phyloP scores from a whole-genome alignment of 1,140 invertebrate genomes.

The Drosophila repleta region DNA sequence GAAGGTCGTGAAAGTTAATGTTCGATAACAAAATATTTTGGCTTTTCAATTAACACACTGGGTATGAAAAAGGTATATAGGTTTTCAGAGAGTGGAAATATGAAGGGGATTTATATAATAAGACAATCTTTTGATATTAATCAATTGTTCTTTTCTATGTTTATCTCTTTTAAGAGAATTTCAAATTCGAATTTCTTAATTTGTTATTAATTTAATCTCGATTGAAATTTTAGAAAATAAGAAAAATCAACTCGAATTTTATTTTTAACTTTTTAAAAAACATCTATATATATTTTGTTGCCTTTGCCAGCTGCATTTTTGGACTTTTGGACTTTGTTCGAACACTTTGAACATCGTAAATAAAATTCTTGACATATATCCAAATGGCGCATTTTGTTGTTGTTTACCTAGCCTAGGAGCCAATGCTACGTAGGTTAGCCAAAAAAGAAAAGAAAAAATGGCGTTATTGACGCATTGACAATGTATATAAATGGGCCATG shows the following conservation, averaged over 20 bases:
- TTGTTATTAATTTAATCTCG: neutral
- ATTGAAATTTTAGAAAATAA: neutral
- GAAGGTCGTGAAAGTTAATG: neutral
- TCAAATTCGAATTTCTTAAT: neutral
- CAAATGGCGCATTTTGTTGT: slow-evolving; percentile 51
- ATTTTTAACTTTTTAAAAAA: slow-evolving; percentile 22
- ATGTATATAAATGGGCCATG: slow-evolving; percentile 6
- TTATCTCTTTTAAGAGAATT: too few species aligned
- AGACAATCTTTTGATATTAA: too few species aligned
- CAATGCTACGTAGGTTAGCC: slow-evolving; percentile 7
- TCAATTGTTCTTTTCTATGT: too few species aligned
- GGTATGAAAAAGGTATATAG: neutral
- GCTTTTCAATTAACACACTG: neutral
- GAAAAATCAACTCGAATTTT: neutral
- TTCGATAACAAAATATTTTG: neutral
- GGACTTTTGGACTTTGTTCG: slow-evolving; percentile 65
- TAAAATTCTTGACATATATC: slow-evolving; percentile 64
- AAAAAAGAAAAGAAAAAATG: neutral
- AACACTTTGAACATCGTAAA: slow-evolving; percentile 36
- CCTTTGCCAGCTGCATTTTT: slow-evolving; percentile 45
- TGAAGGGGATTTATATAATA: too few species aligned
- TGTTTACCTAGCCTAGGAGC: slow-evolving; percentile 2
- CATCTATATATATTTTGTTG: slow-evolving; percentile 10
- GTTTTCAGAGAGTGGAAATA: too few species aligned
- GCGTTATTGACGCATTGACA: slow-evolving; percentile 52